Conservation (phyloP, 2,797 vertebrate genomes). For the Sparidentex hasta region DNA sequence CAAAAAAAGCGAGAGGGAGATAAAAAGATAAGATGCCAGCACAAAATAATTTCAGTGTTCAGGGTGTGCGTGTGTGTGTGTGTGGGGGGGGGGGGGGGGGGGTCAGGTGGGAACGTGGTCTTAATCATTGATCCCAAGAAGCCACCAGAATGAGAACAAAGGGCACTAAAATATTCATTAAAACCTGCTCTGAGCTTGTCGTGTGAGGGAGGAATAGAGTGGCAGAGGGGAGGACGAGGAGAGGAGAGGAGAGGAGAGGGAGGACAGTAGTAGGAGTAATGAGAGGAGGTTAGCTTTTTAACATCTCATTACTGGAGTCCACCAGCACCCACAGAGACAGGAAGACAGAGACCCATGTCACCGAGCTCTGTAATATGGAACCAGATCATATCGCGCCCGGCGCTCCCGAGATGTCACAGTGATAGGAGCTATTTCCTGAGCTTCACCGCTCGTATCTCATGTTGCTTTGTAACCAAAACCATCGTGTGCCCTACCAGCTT, state of each 20-base stretch:
- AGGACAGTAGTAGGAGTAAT: slow-evolving; percentile 65
- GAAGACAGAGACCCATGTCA: slow-evolving; percentile 60
- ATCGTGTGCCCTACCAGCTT: neutral
- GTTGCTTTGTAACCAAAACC: slow-evolving; percentile 46
- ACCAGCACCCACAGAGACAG: slow-evolving; percentile 59
- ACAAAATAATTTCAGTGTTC: slow-evolving; percentile 45
- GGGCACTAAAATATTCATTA: slow-evolving; percentile 88
- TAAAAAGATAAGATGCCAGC: slow-evolving; percentile 8
- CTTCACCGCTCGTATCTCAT: neutral
- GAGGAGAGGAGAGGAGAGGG: slow-evolving; percentile 23
- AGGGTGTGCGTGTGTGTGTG: neutral
- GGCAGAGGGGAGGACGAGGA: slow-evolving; percentile 7
- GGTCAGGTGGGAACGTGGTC: slow-evolving; percentile 66
- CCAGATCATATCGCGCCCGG: slow-evolving; percentile 50
- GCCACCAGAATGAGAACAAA: slow-evolving; percentile 84
- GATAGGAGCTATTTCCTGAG: slow-evolving; percentile 40
- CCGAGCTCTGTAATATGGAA: slow-evolving; percentile 62
- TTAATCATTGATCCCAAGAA: slow-evolving; percentile 82
- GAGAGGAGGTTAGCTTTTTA: slow-evolving; percentile 79
- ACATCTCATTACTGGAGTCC: slow-evolving; percentile 80
- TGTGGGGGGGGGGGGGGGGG: too few relatives aligned
- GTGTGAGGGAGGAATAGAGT: slow-evolving; percentile 57
- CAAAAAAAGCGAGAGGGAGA: slow-evolving; percentile 31
- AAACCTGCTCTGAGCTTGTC: slow-evolving; percentile 81
- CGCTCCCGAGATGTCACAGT: slow-evolving; percentile 43